phyloP scores from a whole-genome alignment of 2,113 vertebrate species.

The Elephantulus edwardii region DNA sequence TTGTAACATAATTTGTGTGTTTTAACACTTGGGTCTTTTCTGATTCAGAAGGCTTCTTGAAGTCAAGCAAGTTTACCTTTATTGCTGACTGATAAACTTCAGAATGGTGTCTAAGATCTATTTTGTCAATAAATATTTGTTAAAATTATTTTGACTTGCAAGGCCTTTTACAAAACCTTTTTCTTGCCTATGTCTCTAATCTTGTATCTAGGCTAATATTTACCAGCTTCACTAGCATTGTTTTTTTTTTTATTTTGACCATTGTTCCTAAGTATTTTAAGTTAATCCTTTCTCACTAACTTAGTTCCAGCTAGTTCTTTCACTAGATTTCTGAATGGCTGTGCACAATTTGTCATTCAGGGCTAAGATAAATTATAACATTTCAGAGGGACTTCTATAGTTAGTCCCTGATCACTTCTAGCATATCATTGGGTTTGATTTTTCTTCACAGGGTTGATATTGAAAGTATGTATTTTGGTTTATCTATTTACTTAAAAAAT shows the following conservation, averaged over 20 bases:
- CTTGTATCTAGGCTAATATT: neutral
- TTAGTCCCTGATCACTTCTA: neutral
- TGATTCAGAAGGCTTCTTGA: neutral
- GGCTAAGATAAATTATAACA: neutral
- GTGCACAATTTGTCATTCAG: neutral
- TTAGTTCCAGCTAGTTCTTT: neutral
- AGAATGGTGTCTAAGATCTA: neutral
- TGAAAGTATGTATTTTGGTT: neutral
- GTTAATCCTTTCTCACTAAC: neutral
- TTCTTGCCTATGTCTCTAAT: neutral
- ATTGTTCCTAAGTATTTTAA: neutral
- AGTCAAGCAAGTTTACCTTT: neutral
- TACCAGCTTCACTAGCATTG: neutral
- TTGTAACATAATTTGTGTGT: too few relatives aligned
- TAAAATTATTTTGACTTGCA: neutral
- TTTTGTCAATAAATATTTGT: neutral
- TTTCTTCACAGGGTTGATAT: neutral
- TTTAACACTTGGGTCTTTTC: neutral
- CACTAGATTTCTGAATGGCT: constrained; percentile 15
- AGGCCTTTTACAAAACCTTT: neutral
- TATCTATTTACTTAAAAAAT: neutral
- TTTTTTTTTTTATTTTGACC: neutral
- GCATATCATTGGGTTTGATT: neutral
- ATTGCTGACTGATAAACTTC: neutral
- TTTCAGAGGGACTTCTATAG: neutral